These are phyloP conservation scores for Macrosiphum euphorbiae DNA, from an alignment of 2,888 invertebrate genomes.

Conservation along the genomic window DNA sequence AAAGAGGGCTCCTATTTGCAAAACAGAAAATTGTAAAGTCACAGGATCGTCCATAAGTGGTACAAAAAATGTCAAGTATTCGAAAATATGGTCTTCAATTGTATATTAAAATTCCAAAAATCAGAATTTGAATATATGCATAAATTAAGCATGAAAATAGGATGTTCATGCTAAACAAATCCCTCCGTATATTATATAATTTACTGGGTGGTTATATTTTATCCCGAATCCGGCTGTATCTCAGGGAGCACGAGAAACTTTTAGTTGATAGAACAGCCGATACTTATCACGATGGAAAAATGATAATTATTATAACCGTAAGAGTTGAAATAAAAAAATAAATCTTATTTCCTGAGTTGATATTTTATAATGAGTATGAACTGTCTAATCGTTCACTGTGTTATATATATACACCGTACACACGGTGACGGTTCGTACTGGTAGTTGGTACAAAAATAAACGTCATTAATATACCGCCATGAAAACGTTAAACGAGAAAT, in stretches of 20 bases:
- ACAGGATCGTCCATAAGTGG: too few relatives aligned
- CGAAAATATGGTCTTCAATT: too few relatives aligned
- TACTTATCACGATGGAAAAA: not conserved
- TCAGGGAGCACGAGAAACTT: not conserved
- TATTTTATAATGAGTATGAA: not conserved
- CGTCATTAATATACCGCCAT: not conserved
- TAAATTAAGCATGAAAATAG: too few relatives aligned
- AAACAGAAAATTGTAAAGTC: too few relatives aligned
- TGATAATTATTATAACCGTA: not conserved
- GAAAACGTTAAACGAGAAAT: not conserved
- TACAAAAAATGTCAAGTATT: too few relatives aligned
- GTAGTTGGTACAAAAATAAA: not conserved
- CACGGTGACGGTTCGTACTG: too few relatives aligned
- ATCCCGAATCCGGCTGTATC: not conserved
- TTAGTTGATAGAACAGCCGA: not conserved
- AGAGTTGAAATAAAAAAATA: not conserved
- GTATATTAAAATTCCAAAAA: too few relatives aligned
- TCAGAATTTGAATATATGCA: too few relatives aligned
- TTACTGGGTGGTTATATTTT: not conserved
- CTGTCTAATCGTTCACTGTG: not conserved
- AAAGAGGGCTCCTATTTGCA: too few relatives aligned
- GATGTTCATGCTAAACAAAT: too few relatives aligned
- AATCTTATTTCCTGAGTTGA: not conserved
- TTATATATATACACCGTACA: not conserved
- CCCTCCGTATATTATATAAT: not conserved